phyloP scores from a whole-genome alignment of 2,113 vertebrate genomes.

The Hippocampus guttulatus region DNA sequence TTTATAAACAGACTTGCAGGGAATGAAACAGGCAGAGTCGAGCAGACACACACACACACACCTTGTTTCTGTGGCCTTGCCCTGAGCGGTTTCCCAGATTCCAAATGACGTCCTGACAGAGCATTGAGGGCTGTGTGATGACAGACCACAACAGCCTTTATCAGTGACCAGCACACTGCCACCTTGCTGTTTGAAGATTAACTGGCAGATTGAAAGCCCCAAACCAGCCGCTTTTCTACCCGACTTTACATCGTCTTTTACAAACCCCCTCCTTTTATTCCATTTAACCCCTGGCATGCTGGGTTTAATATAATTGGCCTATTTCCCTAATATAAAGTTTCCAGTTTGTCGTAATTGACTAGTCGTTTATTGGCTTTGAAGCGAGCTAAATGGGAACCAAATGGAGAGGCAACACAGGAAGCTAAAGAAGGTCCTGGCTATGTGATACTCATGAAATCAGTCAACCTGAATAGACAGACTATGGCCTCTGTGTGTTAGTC shows the following conservation, averaged over 20 bases:
- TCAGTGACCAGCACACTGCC: slow-evolving; percentile 73
- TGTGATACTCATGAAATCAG: slow-evolving; percentile 60
- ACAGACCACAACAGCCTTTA: slow-evolving; percentile 71
- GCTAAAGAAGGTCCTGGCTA: slow-evolving; percentile 44
- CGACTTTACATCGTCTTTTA: slow-evolving; percentile 50
- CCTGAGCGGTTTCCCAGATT: slow-evolving; percentile 72
- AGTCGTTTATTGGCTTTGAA: slow-evolving; percentile 69
- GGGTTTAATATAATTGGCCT: slow-evolving; percentile 70
- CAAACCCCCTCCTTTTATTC: not conserved
- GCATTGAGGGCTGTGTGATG: slow-evolving; percentile 69
- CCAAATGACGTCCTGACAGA: slow-evolving; percentile 70
- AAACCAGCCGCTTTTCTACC: slow-evolving; percentile 54
- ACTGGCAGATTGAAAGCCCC: slow-evolving; percentile 62
- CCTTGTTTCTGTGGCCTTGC: slow-evolving; percentile 52
- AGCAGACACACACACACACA: slow-evolving; percentile 24
- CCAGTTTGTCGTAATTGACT: slow-evolving; percentile 69
- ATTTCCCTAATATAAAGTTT: slow-evolving; percentile 70
- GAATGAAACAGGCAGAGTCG: slow-evolving; percentile 20
- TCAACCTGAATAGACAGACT: slow-evolving; percentile 48
- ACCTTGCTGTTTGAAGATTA: slow-evolving; percentile 75
- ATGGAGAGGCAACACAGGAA: slow-evolving; percentile 66
- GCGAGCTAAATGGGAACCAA: slow-evolving; percentile 71
- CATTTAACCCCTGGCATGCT: slow-evolving; percentile 50
- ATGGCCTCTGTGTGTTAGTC: slow-evolving; percentile 42
- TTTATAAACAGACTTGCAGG: slow-evolving; percentile 28